Base-by-base conservation (phyloP, 1,140 invertebrate species). In the Rhagoletis pomonella region DNA sequence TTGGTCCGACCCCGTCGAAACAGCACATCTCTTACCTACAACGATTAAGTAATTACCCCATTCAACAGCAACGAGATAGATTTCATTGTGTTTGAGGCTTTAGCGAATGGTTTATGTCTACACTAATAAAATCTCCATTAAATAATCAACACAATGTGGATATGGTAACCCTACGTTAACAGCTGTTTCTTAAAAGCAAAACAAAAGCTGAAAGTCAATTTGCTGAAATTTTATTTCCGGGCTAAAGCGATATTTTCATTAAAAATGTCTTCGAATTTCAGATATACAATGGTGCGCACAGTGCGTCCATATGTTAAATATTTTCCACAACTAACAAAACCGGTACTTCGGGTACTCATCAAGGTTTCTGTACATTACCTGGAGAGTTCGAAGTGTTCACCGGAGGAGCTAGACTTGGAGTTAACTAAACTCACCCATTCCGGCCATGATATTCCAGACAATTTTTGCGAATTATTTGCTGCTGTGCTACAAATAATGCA, bases 361-460 rank as follows among this genome's bases (percentile, higher is more conserved):
- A 92, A 93, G 90, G 92, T 92, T 2, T 93, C 91, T 6, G 92
- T 93, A 9, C 92, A 93, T 62, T 93, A 91, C 12, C 91, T 93
- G 44, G 92, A 93, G 87, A 91, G 90, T 65, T 89, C 90, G 17
- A 92, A 92, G 62, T 93, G 92, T 39, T 91, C 92, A 6, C 89
- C 91, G 0, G 91, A 93, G 64, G 90, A 92, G 0, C 87, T 93
- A 47, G 91, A 92, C 12, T 89, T 93, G 17, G 92, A 92, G 17
- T 88, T 93, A n/a, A 93, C 90, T 64, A 93, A 93, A 89, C 86
- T 93, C 19, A 90, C 90, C 47, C 92, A 93, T 89, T 88, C 90
- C 7, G 92, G 92, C 0, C 90, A 91, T 10, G 89, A 91, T 85
- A 90, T 93, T 39, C 92, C 92, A 0, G 89, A 91, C n/a, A 90